Evolutionary conservation across 2,113 vertebrate genomes (phyloP).

Genomic region (Hydropotes inermis): DNA sequence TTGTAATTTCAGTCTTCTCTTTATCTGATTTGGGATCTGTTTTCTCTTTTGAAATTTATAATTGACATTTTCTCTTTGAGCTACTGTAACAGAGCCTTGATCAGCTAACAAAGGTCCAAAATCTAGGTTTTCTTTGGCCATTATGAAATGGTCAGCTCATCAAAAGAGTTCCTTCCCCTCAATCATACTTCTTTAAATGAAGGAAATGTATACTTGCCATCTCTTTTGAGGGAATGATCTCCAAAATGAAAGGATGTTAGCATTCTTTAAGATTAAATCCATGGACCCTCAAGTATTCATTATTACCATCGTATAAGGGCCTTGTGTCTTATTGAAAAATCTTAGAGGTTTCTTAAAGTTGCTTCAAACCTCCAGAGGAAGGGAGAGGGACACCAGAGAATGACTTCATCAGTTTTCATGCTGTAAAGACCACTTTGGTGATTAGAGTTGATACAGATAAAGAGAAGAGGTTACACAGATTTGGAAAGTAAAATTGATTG

Average conservation of each 20-base stretch:
- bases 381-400: neutral
- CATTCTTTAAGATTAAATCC: neutral
- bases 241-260: neutral
- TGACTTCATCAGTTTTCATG: neutral
- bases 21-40: neutral
- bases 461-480: neutral
- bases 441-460: neutral
- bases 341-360: neutral
- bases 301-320: neutral
- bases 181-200: neutral
- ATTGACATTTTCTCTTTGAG: neutral
- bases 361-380: neutral
- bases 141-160: neutral
- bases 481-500: neutral
- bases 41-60: constrained; percentile 25
- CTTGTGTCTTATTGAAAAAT: neutral
- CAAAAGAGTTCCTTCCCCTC: neutral
- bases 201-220: neutral
- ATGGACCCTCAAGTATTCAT: neutral
- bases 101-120: neutral
- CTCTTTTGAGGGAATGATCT: neutral
- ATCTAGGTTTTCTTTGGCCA: neutral
- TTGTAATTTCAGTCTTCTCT: neutral
- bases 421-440: constrained; percentile 7
- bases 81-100: neutral